Evolutionary conservation across 2,888 invertebrate genomes (phyloP).

Genomic region (Cheilosia impressa): DNA sequence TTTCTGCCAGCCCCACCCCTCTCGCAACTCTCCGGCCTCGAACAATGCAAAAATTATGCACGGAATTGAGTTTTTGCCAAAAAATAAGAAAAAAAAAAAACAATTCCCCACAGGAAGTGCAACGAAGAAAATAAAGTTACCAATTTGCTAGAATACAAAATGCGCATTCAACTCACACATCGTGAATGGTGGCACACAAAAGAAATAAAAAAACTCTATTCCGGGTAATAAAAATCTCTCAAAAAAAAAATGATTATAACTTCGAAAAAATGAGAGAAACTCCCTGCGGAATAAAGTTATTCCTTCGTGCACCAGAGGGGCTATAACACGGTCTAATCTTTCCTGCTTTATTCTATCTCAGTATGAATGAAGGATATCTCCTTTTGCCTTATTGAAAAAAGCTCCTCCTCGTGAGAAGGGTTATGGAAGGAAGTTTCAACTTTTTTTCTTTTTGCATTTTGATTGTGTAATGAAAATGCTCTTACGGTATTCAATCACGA

Average conservation of each 20-base stretch:
- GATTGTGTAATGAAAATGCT: conserved; percentile 47
- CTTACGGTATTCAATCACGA: conserved; percentile 65
- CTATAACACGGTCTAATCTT: conserved; percentile 53
- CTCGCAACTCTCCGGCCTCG: conserved; percentile 1
- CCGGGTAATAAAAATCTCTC: conserved; percentile 31
- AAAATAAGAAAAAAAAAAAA: conserved; percentile 6
- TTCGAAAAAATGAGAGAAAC: conserved; percentile 19
- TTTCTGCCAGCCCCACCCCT: not conserved
- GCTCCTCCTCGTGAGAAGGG: not conserved
- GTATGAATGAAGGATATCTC: conserved; percentile 33
- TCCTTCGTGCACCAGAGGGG: conserved; percentile 31
- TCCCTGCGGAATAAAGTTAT: conserved; percentile 60
- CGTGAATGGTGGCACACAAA: not conserved
- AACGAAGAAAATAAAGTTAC: conserved; percentile 63
- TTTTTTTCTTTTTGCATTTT: conserved; percentile 15
- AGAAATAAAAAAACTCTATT: conserved; percentile 27
- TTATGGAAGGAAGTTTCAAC: not conserved
- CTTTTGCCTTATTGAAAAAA: conserved; percentile 46
- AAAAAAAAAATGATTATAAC: conserved; percentile 19
- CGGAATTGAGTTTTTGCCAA: conserved; percentile 48
- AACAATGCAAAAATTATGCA: conserved; percentile 64
- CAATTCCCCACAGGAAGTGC: conserved; percentile 44
- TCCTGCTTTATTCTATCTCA: conserved; percentile 44
- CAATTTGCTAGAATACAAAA: conserved; percentile 48
- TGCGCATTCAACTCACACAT: conserved; percentile 8